phyloP scores from a whole-genome alignment of 2,113 vertebrate species.

The Phyllopteryx taeniolatus region DNA sequence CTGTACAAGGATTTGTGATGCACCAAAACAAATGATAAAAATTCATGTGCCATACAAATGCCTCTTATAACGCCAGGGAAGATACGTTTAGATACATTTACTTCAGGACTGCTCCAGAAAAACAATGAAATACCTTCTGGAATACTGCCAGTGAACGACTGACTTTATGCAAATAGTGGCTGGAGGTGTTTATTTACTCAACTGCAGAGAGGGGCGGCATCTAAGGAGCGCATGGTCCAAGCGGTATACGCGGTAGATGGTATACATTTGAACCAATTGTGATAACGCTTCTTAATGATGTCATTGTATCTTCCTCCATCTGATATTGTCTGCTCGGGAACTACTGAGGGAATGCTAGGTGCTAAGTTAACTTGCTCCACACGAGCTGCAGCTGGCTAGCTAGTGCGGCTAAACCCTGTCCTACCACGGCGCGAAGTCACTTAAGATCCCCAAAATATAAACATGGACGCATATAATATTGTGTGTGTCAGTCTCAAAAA shows the following conservation, averaged over 20 bases:
- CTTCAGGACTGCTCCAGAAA: constrained; percentile 13
- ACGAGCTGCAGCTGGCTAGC: no score
- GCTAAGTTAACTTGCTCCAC: no score
- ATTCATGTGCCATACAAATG: neutral
- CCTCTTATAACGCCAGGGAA: neutral
- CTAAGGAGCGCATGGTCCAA: neutral
- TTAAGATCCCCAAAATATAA: no score
- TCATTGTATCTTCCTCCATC: neutral
- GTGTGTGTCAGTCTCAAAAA: no score
- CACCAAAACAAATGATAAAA: neutral
- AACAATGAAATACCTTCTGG: constrained; percentile 13
- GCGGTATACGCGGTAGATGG: neutral
- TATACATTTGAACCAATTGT: neutral
- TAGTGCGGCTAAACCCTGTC: no score
- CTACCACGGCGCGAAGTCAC: no score
- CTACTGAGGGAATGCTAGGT: no score
- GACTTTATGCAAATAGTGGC: neutral
- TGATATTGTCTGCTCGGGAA: no score
- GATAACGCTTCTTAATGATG: neutral
- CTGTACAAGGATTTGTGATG: neutral
- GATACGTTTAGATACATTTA: neutral
- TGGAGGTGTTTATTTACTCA: neutral
- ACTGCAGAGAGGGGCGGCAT: neutral
- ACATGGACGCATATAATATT: no score
- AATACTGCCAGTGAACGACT: constrained; percentile 17